Conservation (phyloP, 2,113 vertebrate species). For the Eptesicus fuscus region DNA sequence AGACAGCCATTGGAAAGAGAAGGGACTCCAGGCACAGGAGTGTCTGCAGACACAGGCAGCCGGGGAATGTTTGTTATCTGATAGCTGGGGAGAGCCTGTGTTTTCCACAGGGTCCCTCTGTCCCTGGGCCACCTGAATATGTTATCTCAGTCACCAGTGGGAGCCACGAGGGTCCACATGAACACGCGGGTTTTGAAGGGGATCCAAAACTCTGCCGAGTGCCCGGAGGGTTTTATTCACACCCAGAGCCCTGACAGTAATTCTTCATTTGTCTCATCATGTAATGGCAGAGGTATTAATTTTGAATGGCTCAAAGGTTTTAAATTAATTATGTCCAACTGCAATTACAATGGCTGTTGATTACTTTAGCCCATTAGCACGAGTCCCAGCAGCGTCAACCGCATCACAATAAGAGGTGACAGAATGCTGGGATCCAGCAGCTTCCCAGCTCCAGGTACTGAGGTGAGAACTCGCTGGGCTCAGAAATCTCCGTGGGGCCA, state of each 20-base stretch:
- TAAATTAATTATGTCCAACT: conserved; percentile 50
- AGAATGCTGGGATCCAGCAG: not conserved
- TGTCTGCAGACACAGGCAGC: not conserved
- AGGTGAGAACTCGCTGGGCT: not conserved
- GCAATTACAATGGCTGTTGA: conserved; percentile 52
- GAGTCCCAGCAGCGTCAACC: not conserved
- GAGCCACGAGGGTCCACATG: not conserved
- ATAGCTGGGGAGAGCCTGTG: not conserved
- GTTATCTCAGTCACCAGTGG: not conserved
- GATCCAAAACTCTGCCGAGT: not conserved
- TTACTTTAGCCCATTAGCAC: conserved; percentile 12
- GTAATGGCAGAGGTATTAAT: conserved; percentile 38
- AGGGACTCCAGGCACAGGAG: not conserved
- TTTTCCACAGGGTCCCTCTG: not conserved
- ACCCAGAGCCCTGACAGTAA: not conserved
- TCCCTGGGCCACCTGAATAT: not conserved
- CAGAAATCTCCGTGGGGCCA: not conserved
- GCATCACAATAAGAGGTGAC: not conserved
- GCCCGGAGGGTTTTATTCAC: not conserved
- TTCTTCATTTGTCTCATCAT: conserved; percentile 38
- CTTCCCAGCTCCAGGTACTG: not conserved
- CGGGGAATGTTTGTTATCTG: not conserved
- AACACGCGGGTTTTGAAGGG: not conserved
- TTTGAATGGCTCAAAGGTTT: conserved; percentile 50
- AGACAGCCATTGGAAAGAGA: not conserved